A percentile compares a stretch with the other conserved stretches of the same genome.
phyloP scores from a whole-genome alignment of 2,888 invertebrate species.

The Cephus runcator region DNA sequence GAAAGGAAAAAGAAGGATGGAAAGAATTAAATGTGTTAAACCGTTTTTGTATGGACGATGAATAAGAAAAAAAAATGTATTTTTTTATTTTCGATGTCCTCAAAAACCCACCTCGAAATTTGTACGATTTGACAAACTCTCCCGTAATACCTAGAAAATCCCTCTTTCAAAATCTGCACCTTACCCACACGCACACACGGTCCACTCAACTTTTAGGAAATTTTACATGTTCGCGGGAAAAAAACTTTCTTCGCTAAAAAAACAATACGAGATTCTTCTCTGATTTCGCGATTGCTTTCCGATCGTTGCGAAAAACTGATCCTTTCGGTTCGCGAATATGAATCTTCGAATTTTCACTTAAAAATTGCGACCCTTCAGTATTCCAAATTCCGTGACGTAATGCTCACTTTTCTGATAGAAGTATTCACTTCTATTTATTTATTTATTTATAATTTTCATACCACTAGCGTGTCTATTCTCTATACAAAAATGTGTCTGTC shows the following conservation, averaged over 20 bases:
- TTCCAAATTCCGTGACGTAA: not conserved
- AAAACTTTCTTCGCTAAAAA: not conserved
- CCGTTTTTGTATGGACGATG: slow-evolving; percentile 54
- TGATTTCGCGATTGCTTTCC: not conserved
- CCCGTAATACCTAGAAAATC: slow-evolving; percentile 14
- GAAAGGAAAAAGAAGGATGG: slow-evolving; percentile 22
- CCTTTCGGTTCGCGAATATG: not conserved
- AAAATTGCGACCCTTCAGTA: not conserved
- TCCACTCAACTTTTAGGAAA: not conserved
- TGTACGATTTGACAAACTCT: slow-evolving; percentile 9
- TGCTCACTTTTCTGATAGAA: not conserved
- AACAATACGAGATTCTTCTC: not conserved
- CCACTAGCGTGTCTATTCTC: not conserved
- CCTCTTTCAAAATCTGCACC: slow-evolving; percentile 1
- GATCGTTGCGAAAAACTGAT: not conserved
- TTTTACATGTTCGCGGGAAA: not conserved
- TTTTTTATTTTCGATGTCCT: slow-evolving; percentile 53
- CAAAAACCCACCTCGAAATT: not conserved
- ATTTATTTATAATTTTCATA: not conserved
- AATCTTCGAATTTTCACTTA: not conserved
- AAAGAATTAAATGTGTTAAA: slow-evolving; percentile 38
- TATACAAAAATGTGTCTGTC: not conserved
- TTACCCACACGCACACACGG: not conserved
- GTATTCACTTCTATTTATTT: not conserved
- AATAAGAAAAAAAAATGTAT: slow-evolving; percentile 44